Conservation (phyloP, 2,113 vertebrate genomes). For the Rhinoptilus africanus region DNA sequence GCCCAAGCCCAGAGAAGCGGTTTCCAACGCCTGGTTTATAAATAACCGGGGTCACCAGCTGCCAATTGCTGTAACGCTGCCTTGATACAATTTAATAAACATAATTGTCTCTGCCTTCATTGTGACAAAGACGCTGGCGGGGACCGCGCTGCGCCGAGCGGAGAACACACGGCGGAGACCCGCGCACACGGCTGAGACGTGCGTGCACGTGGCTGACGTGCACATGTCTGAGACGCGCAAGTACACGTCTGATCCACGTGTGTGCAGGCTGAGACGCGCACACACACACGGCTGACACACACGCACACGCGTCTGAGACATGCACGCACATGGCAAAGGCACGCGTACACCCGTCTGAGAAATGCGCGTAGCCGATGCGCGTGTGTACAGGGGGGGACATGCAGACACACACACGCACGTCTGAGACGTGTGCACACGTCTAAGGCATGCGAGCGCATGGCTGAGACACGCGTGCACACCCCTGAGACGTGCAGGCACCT, state of each 20-base stretch:
- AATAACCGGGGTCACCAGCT: constrained; percentile 57
- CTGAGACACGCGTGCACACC: no score
- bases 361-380: no score
- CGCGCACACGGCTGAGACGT: background rate
- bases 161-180: background rate
- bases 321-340: rapidly evolving
- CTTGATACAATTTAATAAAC: constrained; percentile 49
- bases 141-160: background rate
- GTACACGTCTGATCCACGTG: no score
- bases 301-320: background rate
- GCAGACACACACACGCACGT: no score
- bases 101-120: constrained; percentile 41
- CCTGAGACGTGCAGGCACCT: no score
- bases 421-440: no score
- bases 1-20: constrained; percentile 6
- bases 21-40: constrained; percentile 51
- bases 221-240: background rate
- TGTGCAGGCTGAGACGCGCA: background rate
- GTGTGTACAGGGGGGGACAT: no score
- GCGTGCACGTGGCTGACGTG: rapidly evolving
- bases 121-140: background rate
- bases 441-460: no score
- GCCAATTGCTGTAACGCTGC: constrained; percentile 38
- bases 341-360: background rate
- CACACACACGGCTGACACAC: rapidly evolving